phyloP scores from a whole-genome alignment of 2,888 invertebrate species.

The Baccha elongata region DNA sequence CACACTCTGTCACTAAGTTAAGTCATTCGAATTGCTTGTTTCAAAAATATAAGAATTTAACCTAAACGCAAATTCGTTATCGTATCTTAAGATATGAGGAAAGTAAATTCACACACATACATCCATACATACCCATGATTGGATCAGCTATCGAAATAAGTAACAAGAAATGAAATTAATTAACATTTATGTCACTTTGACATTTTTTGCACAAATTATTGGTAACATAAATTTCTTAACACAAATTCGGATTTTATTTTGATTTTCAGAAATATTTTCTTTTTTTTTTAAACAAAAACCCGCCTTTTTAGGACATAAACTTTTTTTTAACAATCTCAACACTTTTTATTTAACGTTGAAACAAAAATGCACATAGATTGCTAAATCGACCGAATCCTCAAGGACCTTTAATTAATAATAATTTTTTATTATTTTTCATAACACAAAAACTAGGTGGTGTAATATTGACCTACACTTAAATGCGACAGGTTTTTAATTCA shows the following conservation, averaged over 20 bases:
- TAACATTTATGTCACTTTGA: slow-evolving; percentile 9
- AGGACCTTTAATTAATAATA: slow-evolving; percentile 6
- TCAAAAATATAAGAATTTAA: too few relatives aligned
- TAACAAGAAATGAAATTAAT: not conserved
- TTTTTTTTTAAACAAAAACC: too few relatives aligned
- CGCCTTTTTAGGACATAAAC: too few relatives aligned
- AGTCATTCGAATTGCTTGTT: too few relatives aligned
- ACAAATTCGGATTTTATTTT: not conserved
- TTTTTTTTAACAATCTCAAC: too few relatives aligned
- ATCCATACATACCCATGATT: not conserved
- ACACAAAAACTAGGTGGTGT: slow-evolving; percentile 28
- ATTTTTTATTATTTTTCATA: too few relatives aligned
- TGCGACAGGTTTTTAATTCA: slow-evolving; percentile 36
- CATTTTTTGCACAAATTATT: not conserved
- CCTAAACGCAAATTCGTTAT: too few relatives aligned
- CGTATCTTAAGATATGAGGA: not conserved
- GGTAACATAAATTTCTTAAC: not conserved
- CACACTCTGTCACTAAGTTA: too few relatives aligned
- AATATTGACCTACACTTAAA: slow-evolving; percentile 43
- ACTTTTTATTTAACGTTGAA: not conserved
- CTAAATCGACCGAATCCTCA: not conserved
- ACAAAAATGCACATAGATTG: not conserved
- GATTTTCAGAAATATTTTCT: too few relatives aligned
- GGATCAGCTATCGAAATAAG: not conserved
- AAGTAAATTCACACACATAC: not conserved